These are phyloP conservation scores for Otis tarda DNA, from an alignment of 2,113 vertebrate genomes.

Conservation along the genomic window DNA sequence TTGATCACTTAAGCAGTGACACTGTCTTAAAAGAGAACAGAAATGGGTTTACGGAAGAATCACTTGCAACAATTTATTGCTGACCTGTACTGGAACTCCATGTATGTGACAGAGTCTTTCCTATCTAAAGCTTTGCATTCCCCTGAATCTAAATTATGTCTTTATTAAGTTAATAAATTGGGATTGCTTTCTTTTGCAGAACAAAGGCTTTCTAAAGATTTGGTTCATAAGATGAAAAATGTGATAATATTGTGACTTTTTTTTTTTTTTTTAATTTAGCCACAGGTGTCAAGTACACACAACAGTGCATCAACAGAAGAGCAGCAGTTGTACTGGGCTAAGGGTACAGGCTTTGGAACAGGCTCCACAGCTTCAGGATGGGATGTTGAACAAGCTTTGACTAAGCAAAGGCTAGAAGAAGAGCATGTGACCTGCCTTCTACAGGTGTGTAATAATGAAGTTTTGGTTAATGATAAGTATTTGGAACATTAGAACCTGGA, in stretches of 20 bases:
- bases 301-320: constrained; percentile 89
- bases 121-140: neutral
- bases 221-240: neutral
- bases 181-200: neutral
- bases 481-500: neutral
- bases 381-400: constrained; percentile 98
- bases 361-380: constrained; percentile 97
- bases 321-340: constrained; percentile 98
- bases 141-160: neutral
- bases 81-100: neutral
- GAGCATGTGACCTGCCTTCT: constrained; percentile 97
- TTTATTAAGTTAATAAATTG: neutral
- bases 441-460: constrained; percentile 77
- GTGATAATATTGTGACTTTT: neutral
- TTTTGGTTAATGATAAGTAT: neutral
- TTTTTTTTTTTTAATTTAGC: constrained; percentile 65
- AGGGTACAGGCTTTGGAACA: constrained; percentile 97
- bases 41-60: neutral
- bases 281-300: constrained; percentile 90
- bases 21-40: neutral
- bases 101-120: neutral
- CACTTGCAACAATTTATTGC: neutral
- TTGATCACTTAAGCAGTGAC: neutral
- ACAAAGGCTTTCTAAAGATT: neutral
- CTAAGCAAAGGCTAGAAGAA: constrained; percentile 97